phyloP scores from a whole-genome alignment of 2,797 vertebrate genomes.

The Pteronotus mesoamericanus region DNA sequence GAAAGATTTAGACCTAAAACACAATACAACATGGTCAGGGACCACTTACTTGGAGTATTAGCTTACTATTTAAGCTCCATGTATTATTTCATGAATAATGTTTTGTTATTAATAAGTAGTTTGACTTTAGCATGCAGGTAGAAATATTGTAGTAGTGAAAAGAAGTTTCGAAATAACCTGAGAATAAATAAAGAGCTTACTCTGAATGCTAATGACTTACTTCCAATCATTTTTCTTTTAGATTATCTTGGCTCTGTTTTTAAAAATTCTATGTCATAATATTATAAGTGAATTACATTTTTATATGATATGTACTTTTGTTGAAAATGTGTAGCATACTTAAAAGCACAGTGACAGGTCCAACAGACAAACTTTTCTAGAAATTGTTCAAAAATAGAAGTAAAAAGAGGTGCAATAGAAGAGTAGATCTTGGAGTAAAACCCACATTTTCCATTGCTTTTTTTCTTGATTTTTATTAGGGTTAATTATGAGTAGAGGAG shows the following conservation, averaged over 20 bases:
- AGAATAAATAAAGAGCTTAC: background rate
- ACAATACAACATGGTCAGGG: background rate
- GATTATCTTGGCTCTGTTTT: background rate
- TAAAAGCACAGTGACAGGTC: background rate
- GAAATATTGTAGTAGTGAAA: background rate
- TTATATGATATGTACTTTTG: background rate
- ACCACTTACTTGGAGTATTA: background rate
- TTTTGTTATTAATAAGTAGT: background rate
- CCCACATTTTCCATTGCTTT: background rate
- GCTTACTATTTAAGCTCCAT: background rate
- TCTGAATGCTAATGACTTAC: background rate
- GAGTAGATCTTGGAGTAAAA: background rate
- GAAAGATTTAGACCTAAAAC: background rate
- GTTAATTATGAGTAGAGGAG: background rate
- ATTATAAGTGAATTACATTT: background rate
- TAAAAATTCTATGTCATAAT: background rate
- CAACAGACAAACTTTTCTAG: background rate
- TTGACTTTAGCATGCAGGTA: background rate
- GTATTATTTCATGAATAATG: background rate
- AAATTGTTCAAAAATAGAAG: background rate
- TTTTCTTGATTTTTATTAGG: background rate
- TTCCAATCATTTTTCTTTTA: background rate
- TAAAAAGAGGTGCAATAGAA: background rate
- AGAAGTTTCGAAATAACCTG: background rate
- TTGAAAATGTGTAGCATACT: background rate